Evolutionary conservation across 2,888 invertebrate species (phyloP).

Genomic region (Plebejus argus): DNA sequence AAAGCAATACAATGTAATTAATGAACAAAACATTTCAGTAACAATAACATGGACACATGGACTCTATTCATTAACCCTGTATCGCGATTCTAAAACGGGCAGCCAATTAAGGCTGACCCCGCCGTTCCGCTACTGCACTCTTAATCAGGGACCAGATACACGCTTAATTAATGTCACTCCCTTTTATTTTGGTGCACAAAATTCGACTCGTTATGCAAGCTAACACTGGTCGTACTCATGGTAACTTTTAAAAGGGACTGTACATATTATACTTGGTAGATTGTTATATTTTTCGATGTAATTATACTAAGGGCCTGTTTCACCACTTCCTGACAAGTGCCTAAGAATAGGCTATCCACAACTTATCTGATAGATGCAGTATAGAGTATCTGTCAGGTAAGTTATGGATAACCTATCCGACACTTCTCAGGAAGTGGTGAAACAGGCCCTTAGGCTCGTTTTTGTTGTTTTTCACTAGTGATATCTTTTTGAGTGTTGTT

Average conservation of each 20-base stretch:
- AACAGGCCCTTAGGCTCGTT: too few species aligned
- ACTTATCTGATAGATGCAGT: too few species aligned
- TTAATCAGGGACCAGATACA: conserved; percentile 76
- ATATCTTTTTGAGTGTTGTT: neutral
- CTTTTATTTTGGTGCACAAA: conserved; percentile 63
- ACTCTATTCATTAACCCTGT: conserved; percentile 73
- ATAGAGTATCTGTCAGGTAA: too few species aligned
- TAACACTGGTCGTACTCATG: neutral
- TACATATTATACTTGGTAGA: too few species aligned
- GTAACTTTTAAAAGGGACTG: neutral
- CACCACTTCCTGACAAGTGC: too few species aligned
- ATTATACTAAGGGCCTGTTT: too few species aligned
- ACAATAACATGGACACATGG: conserved; percentile 71
- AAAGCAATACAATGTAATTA: conserved; percentile 54
- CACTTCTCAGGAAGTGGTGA: too few species aligned
- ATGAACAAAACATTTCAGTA: conserved; percentile 59
- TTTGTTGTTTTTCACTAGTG: too few species aligned
- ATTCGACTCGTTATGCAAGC: conserved; percentile 26
- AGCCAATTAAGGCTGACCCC: conserved; percentile 77
- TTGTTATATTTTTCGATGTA: too few species aligned
- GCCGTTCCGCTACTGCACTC: conserved; percentile 72
- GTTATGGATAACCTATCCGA: too few species aligned
- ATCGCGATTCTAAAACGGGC: conserved; percentile 73
- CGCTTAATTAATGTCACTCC: conserved; percentile 74
- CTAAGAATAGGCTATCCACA: too few species aligned